Evolutionary conservation across 2,888 invertebrate species (phyloP).

Genomic region (Temnothorax ravouxi): DNA sequence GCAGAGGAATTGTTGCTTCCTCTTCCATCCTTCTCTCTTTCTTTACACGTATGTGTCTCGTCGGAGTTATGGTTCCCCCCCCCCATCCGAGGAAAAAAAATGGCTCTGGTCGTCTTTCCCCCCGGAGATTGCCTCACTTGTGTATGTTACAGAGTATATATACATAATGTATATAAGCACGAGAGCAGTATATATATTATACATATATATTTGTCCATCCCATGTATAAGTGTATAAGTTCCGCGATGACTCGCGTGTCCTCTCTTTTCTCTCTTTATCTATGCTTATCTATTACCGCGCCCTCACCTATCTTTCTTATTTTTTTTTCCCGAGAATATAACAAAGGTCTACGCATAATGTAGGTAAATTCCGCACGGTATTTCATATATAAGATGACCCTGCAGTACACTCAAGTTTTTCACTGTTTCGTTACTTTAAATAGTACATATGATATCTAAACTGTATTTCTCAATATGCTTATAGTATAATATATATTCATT

Average conservation of each 20-base stretch:
- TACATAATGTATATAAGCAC: conserved; percentile 81
- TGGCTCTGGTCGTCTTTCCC: conserved; percentile 36
- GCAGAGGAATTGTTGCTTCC: conserved; percentile 68
- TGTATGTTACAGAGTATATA: conserved; percentile 76
- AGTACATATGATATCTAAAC: conserved; percentile 78
- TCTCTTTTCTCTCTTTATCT: conserved; percentile 39
- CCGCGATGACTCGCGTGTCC: conserved; percentile 51
- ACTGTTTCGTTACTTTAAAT: conserved; percentile 73
- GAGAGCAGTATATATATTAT: conserved; percentile 79
- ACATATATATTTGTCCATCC: conserved; percentile 76
- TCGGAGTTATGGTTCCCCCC: background rate
- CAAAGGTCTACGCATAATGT: conserved; percentile 67
- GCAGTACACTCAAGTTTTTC: conserved; percentile 62
- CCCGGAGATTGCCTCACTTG: conserved; percentile 54
- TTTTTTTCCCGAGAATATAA: conserved; percentile 63
- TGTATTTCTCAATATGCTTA: conserved; percentile 75
- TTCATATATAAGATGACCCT: conserved; percentile 60
- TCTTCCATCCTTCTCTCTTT: conserved; percentile 48
- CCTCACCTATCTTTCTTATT: background rate
- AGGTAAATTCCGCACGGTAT: conserved; percentile 60
- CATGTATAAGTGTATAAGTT: conserved; percentile 59
- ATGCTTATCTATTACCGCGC: conserved; percentile 21
- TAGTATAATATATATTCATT: conserved; percentile 66
- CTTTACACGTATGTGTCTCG: conserved; percentile 27
- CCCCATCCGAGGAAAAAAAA: conserved; percentile 14